phyloP scores from a whole-genome alignment of 2,888 invertebrate species.

The Mimas tiliae region DNA sequence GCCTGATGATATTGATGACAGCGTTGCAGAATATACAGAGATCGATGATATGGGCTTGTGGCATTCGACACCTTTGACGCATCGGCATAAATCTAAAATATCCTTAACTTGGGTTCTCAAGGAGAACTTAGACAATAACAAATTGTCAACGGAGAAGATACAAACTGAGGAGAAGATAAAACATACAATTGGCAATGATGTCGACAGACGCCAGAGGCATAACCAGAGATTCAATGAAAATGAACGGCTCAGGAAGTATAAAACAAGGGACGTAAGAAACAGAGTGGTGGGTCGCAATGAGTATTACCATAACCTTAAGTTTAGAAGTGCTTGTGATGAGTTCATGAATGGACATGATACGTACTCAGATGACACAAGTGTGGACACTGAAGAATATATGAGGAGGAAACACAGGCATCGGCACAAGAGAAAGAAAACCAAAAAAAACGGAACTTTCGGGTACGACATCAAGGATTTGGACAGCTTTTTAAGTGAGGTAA shows the following conservation, averaged over 20 bases:
- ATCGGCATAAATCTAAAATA: slow-evolving; percentile 86
- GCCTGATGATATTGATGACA: slow-evolving; percentile 51
- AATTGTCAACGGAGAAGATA: slow-evolving; percentile 51
- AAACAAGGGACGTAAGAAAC: slow-evolving; percentile 53
- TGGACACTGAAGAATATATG: slow-evolving; percentile 71
- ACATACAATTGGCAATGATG: slow-evolving; percentile 46
- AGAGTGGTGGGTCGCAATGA: slow-evolving; percentile 76
- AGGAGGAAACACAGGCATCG: slow-evolving; percentile 78
- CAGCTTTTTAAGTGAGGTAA: slow-evolving; percentile 90
- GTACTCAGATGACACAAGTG: slow-evolving; percentile 67
- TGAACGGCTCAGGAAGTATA: slow-evolving; percentile 62
- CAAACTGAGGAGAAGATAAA: slow-evolving; percentile 51
- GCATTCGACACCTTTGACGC: slow-evolving; percentile 77
- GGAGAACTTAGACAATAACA: slow-evolving; percentile 83
- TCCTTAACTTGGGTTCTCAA: slow-evolving; percentile 91
- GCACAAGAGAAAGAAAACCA: slow-evolving; percentile 72
- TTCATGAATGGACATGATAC: slow-evolving; percentile 65
- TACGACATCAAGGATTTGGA: slow-evolving; percentile 93
- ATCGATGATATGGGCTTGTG: slow-evolving; percentile 79
- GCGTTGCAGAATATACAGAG: slow-evolving; percentile 72
- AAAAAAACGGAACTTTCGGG: slow-evolving; percentile 84
- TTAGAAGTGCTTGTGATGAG: slow-evolving; percentile 74
- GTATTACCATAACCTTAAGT: slow-evolving; percentile 77
- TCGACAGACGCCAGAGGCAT: slow-evolving; percentile 48
- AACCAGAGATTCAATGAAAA: slow-evolving; percentile 55